These are phyloP conservation scores for Scytalopus superciliaris DNA, from an alignment of 2,113 vertebrate species.

Conservation along the genomic window DNA sequence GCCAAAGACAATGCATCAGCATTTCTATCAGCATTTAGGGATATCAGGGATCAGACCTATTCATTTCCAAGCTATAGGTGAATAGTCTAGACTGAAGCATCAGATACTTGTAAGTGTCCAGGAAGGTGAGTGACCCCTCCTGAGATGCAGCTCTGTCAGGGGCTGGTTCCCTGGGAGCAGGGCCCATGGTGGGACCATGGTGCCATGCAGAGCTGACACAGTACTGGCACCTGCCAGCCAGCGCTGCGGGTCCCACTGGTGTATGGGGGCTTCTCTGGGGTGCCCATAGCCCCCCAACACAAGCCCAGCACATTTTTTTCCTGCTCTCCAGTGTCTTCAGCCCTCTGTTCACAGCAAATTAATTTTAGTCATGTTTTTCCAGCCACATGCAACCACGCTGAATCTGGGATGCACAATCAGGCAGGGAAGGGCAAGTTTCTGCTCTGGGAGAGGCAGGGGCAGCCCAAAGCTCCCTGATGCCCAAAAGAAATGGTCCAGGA, in stretches of 20 bases:
- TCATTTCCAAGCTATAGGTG: background rate
- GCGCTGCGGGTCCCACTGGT: fast-evolving
- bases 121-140: background rate
- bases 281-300: fast-evolving
- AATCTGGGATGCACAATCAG: background rate
- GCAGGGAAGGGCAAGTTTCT: background rate
- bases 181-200: fast-evolving
- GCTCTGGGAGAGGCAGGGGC: background rate
- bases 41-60: background rate
- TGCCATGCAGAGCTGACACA: background rate
- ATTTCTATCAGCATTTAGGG: background rate
- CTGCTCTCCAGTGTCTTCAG: background rate
- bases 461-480: background rate
- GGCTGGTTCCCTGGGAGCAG: background rate
- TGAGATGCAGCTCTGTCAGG: background rate
- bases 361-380: background rate
- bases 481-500: background rate
- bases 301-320: background rate
- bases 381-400: background rate
- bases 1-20: background rate
- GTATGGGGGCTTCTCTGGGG: background rate
- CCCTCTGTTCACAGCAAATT: background rate
- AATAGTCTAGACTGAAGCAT: background rate
- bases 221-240: background rate
- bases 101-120: background rate